Evolutionary conservation across 2,888 invertebrate species (phyloP), one percentile per base, ranked within the genome.

Genomic region (Tipula lateralis): DNA sequence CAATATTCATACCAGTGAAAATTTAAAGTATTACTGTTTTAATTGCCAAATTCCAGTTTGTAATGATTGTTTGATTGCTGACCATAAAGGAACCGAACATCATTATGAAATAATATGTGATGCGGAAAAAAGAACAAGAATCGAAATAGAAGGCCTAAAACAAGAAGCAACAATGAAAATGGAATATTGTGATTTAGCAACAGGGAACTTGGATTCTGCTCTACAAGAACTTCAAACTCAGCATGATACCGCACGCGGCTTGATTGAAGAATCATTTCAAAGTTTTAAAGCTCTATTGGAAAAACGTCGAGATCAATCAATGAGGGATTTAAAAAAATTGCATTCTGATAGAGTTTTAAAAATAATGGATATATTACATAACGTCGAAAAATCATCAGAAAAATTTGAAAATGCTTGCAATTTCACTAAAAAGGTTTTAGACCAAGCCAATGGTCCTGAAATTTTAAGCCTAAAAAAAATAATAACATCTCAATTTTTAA

Each of bases 301-400:
- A 87, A 93, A 94, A 87, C 94, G 95, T 86, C 93, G 95, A 86
- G 96, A 97, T 87, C 93, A 93, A 84, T 92, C 95, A 19, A 90
- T 96, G 29, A 92, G 93, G 86, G 94, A 95, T 88, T 91, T 96
- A 83, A 94, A 94, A 87, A 92, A 92, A 86, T 89, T 96, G 86
- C 97, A 98, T 89, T 95, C 95, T 85, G 94, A 95, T 88, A 93
- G 96, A 85, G 97, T 97, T 90, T 91, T 97, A 50, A 94, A 95
- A 89, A 94, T 97, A 39, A 97, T 97, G 97, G 97, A 97, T 88
- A 92, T 95, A 86, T 94, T 95, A 88, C 95, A 96, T 88, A 93
- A 93, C 85, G 93, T 97, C 85, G 96, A 96, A 87, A 96, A 96
- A 88, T 95, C 95, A 3, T 94, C 95, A 86, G 95, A 95, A 86